Base-by-base conservation (phyloP, 2,113 vertebrate genomes). In the Danionella cerebrum region DNA sequence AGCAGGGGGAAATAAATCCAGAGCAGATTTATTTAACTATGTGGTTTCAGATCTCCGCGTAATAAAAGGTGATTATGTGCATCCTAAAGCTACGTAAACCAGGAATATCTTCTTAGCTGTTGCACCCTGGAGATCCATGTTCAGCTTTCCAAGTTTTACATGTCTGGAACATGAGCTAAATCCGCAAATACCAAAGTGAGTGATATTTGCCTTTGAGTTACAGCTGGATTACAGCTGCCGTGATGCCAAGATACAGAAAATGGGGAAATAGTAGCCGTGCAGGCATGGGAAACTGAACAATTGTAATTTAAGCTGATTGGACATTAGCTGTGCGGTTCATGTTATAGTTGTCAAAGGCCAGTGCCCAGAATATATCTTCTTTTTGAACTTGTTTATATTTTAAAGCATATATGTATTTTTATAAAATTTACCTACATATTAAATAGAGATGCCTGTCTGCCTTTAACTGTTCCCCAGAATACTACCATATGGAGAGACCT, bases 121-220 rank as follows among this genome's bases (percentile, higher is more conserved):
- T 50, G 75, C 73, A 78, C 79, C 54, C 70, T 52, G 41, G 77
- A 76, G 77, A 74, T 52, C 44, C 45, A 9, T 31, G 65, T 70
- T 65, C 63, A 65, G 39, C 70, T 12, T 60, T 39, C 9, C 6
- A 6, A 63, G 70, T 57, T 18, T 76, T 41, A 52, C 75, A 70
- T 42, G 50, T 35, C 59, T 77, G 65, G 72, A 74, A 67, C 53
- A 3, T 18, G 65, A 33, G 41, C 41, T 52, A 50, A 82, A 80
- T 63, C 55, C 67, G 42, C 67, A 71, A 59, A 69, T 77, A 55
- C 81, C 66, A 69, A 47, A 52, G 42, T 51, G 68, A 54, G 57
- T n/a, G 48, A 58, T 42, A 67, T 64, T 44, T 27, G 35, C 53
- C 50, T 36, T 24, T 24, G 44, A 51, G 3, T 2, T 70, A 45